Evolutionary conservation across 2,797 vertebrate species (phyloP).

Genomic region (Columba guinea): DNA sequence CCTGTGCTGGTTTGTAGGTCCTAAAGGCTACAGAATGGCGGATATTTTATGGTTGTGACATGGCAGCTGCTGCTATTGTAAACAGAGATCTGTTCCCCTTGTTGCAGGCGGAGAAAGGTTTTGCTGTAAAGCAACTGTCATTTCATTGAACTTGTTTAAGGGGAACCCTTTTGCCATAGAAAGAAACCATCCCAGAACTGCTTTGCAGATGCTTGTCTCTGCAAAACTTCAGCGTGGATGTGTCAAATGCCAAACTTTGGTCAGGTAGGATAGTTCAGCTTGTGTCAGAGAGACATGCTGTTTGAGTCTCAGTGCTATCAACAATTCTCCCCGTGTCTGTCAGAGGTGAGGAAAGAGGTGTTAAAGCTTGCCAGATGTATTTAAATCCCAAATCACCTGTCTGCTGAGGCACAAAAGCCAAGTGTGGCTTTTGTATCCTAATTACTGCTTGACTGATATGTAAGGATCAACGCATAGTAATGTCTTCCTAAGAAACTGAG

Average conservation of each 20-base stretch:
- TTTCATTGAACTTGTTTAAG: neutral
- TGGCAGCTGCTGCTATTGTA: neutral
- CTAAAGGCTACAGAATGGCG: neutral
- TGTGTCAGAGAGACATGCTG: neutral
- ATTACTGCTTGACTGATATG: neutral
- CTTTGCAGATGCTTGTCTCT: neutral
- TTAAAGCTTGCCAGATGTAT: neutral
- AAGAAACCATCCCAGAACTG: neutral
- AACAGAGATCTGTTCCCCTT: accelerated
- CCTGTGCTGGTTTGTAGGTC: neutral
- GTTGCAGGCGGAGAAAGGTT: neutral
- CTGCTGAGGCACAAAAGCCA: neutral
- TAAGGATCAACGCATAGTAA: neutral
- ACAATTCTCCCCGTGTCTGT: neutral
- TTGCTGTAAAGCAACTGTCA: neutral
- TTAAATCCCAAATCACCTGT: neutral
- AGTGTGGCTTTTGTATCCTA: neutral
- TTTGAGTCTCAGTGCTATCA: neutral
- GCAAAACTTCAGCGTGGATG: neutral
- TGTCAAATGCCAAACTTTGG: neutral
- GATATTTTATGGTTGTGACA: neutral
- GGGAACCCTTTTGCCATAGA: neutral
- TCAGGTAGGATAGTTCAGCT: neutral
- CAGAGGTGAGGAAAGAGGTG: neutral
- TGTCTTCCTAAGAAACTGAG: neutral